Base-by-base conservation (phyloP, 2,113 vertebrate species). In the Lophochroa leadbeateri region DNA sequence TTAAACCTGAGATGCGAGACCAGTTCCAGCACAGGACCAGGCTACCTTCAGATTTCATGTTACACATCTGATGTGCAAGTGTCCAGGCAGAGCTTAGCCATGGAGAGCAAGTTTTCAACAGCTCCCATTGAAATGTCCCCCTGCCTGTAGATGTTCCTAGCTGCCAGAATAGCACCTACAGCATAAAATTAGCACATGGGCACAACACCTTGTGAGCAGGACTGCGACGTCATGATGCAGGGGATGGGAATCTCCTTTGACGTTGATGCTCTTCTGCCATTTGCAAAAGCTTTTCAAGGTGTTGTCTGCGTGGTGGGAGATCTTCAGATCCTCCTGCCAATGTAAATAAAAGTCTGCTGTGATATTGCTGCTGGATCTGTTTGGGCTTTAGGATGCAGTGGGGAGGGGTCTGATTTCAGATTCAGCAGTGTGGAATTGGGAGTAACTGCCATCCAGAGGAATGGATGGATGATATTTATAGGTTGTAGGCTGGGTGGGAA, bases 211-310 rank as follows among this genome's bases (percentile, higher is more conserved):
- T n/a, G 99, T 99, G 83, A 99, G 98, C 57, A 99, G 98, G 27
- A 99, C 98, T 0, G 99, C 99, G 0, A 99, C 98, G 2, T 99
- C 99, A 0, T 99, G 99, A 86, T 99, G 99, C 68, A 98, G 97
- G 0, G 99, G 98, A 61, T 99, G 98, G 0, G 98, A 94, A 2
- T 99, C 99, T 67, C 98, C 99, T 85, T 99, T 99, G 91, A 98
- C 92, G 21, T 99, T 99, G 78, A 99, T 97, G 68, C 95, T 98
- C 89, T 99, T 99, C 98, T 99, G 99, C 99, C 99, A 99, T 70
- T 99, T 99, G 95, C 99, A 99, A 96, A 99, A 99, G 97, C 99
- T 99, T 79, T 67, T 98, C 96, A 99, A 94, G 76, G 99, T 99
- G 97, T 99, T 99, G 97, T 99, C 99, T 3, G 99, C 99, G 0